Evolutionary conservation across 2,797 vertebrate species (phyloP).

Genomic region (Sebastes variabilis): DNA sequence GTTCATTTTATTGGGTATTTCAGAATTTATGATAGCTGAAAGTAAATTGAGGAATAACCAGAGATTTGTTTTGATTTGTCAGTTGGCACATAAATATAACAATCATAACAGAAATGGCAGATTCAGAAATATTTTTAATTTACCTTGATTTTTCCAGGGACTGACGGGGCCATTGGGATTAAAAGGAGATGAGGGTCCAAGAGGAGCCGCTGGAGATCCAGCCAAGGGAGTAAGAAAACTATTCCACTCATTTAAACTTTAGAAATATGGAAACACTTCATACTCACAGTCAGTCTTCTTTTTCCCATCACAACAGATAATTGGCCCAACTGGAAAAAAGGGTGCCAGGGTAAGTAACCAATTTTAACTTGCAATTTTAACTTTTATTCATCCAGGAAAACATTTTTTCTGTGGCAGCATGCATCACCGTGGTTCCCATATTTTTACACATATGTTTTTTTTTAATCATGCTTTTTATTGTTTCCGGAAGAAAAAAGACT

Average conservation of each 20-base stretch:
- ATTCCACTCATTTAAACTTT: neutral
- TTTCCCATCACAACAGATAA: slow-evolving; percentile 74
- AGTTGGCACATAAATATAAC: neutral
- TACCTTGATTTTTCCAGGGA: slow-evolving; percentile 77
- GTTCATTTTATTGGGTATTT: neutral
- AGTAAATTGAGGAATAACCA: neutral
- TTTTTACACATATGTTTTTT: too few relatives aligned
- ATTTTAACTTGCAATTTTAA: neutral
- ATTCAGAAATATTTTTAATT: neutral
- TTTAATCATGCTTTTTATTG: too few relatives aligned
- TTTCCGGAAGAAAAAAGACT: too few relatives aligned
- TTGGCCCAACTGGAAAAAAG: slow-evolving; percentile 90
- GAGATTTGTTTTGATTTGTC: neutral
- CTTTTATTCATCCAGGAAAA: neutral
- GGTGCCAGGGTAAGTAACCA: slow-evolving; percentile 84
- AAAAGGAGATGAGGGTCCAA: slow-evolving; percentile 87
- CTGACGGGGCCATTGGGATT: slow-evolving; percentile 81
- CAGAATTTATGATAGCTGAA: neutral
- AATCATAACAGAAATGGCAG: neutral
- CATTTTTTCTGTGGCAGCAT: neutral
- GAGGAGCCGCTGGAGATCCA: slow-evolving; percentile 86
- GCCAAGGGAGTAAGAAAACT: slow-evolving; percentile 85
- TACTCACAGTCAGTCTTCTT: neutral
- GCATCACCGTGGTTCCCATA: neutral
- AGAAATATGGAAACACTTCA: neutral